A percentile compares a stretch with the other conserved stretches of the same genome.
These are phyloP conservation scores for Pelodiscus sinensis DNA, from an alignment of 2,113 vertebrate species.

Conservation along the genomic window DNA sequence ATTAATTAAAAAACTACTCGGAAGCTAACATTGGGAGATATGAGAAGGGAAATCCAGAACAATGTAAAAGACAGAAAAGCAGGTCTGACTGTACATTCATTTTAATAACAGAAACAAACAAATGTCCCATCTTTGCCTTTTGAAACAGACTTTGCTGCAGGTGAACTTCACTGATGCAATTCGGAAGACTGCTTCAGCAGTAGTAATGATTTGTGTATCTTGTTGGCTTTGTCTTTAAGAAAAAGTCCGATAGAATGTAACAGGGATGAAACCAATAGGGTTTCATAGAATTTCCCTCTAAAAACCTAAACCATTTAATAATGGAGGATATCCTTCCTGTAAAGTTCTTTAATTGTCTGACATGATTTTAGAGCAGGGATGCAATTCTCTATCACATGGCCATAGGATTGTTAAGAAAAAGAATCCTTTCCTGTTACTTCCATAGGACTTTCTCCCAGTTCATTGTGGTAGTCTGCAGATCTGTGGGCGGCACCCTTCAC, in stretches of 20 bases:
- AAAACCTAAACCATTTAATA: not conserved
- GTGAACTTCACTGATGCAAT: slow-evolving; percentile 8
- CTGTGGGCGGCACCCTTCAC: not conserved
- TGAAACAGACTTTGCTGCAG: not conserved
- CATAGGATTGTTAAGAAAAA: not conserved
- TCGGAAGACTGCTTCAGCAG: slow-evolving; percentile 30
- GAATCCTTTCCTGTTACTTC: not conserved
- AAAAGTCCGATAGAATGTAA: slow-evolving; percentile 31
- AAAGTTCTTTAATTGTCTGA: not conserved
- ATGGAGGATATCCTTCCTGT: not conserved
- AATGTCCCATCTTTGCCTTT: slow-evolving; percentile 25
- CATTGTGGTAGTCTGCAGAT: not conserved
- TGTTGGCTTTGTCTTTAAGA: not conserved
- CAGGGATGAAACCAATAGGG: not conserved
- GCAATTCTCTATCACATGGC: not conserved
- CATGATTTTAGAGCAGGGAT: not conserved
- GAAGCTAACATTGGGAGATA: slow-evolving; percentile 64
- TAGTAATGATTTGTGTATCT: not conserved
- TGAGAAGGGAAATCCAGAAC: slow-evolving; percentile 48
- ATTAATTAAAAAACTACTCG: slow-evolving; percentile 54
- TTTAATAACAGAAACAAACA: slow-evolving; percentile 48
- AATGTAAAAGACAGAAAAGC: slow-evolving; percentile 43
- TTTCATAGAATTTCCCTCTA: slow-evolving; percentile 1
- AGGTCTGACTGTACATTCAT: slow-evolving; percentile 40
- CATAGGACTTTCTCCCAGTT: not conserved